Evolutionary conservation across 2,888 invertebrate genomes (phyloP), one percentile per base, ranked within the genome.

Genomic region (Erebia palarica): DNA sequence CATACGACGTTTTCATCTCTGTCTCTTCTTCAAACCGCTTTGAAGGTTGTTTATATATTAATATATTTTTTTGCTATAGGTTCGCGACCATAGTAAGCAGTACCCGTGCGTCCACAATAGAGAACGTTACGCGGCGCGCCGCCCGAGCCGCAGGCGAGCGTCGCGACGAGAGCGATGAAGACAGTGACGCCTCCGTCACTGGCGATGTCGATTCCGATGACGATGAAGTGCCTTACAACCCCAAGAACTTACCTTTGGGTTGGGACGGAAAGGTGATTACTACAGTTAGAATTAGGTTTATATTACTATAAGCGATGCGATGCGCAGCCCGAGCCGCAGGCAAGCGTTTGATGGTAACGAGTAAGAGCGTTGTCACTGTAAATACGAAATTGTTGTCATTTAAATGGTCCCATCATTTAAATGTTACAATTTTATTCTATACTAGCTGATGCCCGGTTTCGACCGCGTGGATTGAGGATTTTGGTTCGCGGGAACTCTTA

Each of bases 91-190:
- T 98, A 69, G 95, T 99, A 0, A 95, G 96, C 47, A 96, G 97
- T 74, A 98, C 99, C 79, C 94, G 99, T 60, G 94, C 95, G 4
- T 96, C 98, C 0, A 99, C 99, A 0, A 97, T 98, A 81, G 99
- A 99, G 90, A 99, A 99, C 89, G 99, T 99, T 4, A 99, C 99
- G 82, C 95, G 99, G 1, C 98, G 99, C 81, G 99, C 99, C 84
- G 99, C 99, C 0, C 95, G 99, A 70, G 98, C 98, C 0, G 98
- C 97, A 57, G 98, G 98, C 9, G 98, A 98, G 89, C 94, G 98
- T 0, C 97, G 98, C 75, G 98, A 98, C 84, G 98, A 97, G 65
- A 98, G 98, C 84, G 97, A 96, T 27, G 98, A 98, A 80, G 97
- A 96, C 65, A 97, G 97, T 79, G 98, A 95, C 79, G 94, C 91